Evolutionary conservation across 1,140 invertebrate genomes (phyloP).

Genomic region (Drosophila rufa): DNA sequence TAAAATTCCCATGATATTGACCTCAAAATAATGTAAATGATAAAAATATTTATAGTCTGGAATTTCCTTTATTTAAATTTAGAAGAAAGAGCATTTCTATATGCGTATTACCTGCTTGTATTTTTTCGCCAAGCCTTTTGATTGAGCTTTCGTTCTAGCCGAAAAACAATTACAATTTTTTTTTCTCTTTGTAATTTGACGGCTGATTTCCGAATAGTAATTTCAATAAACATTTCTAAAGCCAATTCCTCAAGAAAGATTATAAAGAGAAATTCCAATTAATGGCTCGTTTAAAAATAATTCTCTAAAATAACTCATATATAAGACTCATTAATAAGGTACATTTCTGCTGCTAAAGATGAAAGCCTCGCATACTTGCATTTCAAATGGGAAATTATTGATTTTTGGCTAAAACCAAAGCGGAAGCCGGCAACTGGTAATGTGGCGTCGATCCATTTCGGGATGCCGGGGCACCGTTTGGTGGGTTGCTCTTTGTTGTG

Average conservation of each 20-base stretch:
- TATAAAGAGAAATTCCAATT: slow-evolving; percentile 13
- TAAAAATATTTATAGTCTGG: neutral
- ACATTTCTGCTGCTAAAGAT: slow-evolving; percentile 30
- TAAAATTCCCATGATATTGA: too few species aligned
- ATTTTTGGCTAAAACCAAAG: slow-evolving; percentile 27
- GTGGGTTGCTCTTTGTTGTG: slow-evolving; percentile 12
- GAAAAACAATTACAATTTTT: slow-evolving; percentile 50
- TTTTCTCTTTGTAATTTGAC: slow-evolving; percentile 28
- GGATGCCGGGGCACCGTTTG: neutral
- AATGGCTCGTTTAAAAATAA: neutral
- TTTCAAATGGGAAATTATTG: slow-evolving; percentile 64
- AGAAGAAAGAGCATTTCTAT: slow-evolving; percentile 11
- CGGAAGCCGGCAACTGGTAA: slow-evolving; percentile 41
- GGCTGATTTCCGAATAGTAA: slow-evolving; percentile 9
- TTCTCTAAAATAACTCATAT: slow-evolving; percentile 2
- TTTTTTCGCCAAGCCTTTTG: slow-evolving; percentile 1
- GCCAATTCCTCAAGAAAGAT: slow-evolving; percentile 24
- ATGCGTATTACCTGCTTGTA: neutral
- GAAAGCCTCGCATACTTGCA: slow-evolving; percentile 60
- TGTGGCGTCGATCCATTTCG: slow-evolving; percentile 14
- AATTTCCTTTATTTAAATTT: too few species aligned
- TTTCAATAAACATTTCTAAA: slow-evolving; percentile 13
- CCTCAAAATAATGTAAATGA: neutral
- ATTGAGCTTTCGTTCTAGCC: slow-evolving; percentile 19
- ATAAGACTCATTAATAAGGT: neutral